Percentiles rank a stretch among this genome's conserved stretches.
phyloP scores from a whole-genome alignment of 2,888 invertebrate species.

The Caenorhabditis macrosperma region DNA sequence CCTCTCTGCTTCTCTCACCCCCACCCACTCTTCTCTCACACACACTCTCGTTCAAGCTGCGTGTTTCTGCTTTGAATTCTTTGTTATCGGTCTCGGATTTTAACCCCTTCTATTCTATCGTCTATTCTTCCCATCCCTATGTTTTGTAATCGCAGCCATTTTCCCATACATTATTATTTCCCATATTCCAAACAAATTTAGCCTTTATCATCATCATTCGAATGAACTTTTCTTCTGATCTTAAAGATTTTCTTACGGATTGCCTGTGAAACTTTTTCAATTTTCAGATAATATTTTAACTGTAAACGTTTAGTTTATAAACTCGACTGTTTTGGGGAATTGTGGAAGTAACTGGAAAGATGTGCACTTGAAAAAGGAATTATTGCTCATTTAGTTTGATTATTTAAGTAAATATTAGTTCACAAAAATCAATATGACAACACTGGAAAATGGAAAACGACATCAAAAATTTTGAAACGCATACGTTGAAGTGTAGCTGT shows the following conservation, averaged over 20 bases:
- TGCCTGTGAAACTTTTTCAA: no score
- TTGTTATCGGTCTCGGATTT: slow-evolving; percentile 47
- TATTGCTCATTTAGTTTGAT: no score
- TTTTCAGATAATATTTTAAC: no score
- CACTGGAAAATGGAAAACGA: no score
- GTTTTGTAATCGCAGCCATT: slow-evolving; percentile 1
- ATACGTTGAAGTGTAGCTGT: no score
- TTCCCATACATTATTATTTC: slow-evolving; percentile 18
- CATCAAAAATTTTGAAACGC: no score
- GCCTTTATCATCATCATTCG: slow-evolving; percentile 4
- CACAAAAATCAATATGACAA: no score
- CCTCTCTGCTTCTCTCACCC: slow-evolving; percentile 19
- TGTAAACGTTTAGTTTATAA: no score
- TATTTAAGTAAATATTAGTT: no score
- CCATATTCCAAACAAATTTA: background rate
- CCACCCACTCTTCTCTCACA: slow-evolving; percentile 1
- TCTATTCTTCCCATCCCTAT: background rate
- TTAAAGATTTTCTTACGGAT: background rate
- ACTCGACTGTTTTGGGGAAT: no score
- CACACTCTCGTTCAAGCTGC: slow-evolving; percentile 39
- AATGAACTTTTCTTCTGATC: slow-evolving; percentile 16
- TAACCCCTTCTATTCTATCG: slow-evolving; percentile 8
- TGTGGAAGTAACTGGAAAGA: no score
- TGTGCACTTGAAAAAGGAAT: no score
- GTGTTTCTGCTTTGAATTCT: slow-evolving; percentile 45